Conservation (phyloP, 2,113 vertebrate genomes). For the Ginglymostoma cirratum region DNA sequence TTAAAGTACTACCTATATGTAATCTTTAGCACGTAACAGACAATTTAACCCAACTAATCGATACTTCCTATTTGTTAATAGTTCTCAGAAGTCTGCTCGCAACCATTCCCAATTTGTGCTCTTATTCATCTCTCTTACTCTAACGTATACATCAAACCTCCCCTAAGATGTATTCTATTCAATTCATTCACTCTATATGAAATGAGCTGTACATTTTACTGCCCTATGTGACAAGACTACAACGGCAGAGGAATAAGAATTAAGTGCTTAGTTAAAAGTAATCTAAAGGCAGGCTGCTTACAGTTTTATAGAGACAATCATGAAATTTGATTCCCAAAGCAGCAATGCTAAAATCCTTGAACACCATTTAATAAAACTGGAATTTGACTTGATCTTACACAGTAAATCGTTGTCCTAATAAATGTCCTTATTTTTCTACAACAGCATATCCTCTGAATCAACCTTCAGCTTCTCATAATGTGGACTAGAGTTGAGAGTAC, state of each 20-base stretch:
- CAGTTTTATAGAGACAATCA: not conserved
- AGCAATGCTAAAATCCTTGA: not conserved
- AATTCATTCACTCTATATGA: not conserved
- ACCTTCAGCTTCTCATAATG: not conserved
- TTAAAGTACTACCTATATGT: not conserved
- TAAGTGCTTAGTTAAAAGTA: not conserved
- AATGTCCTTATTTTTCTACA: not conserved
- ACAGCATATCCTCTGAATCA: not conserved
- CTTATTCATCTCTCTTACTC: not conserved
- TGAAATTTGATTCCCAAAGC: not conserved
- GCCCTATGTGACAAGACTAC: not conserved
- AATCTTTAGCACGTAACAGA: not conserved
- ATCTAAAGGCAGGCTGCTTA: not conserved
- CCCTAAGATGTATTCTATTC: not conserved
- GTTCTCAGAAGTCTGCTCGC: not conserved
- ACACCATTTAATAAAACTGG: not conserved
- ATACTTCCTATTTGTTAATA: not conserved
- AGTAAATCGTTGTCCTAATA: not conserved
- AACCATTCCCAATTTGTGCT: not conserved
- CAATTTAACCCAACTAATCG: not conserved
- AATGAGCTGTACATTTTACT: not conserved
- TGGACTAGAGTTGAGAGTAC: not conserved
- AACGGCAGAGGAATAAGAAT: not conserved
- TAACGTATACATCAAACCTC: not conserved
- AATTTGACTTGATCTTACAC: not conserved